Evolutionary conservation across 2,888 invertebrate species (phyloP).

Genomic region (Drosophila longiperda): DNA sequence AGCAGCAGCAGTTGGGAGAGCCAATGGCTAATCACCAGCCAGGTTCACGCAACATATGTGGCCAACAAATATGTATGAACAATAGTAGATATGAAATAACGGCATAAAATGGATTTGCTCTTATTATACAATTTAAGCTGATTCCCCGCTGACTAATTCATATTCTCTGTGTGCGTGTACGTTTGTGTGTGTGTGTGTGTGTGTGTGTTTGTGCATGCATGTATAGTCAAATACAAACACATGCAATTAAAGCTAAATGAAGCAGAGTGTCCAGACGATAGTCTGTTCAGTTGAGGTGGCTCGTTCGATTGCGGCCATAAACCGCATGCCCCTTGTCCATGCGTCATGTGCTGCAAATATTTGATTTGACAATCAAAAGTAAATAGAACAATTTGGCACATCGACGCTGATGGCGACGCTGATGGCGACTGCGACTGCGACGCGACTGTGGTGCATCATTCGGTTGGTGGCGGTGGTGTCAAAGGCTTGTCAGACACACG

Average conservation of each 20-base stretch:
- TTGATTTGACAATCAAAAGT: constrained; percentile 74
- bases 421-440: background rate
- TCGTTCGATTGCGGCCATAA: background rate
- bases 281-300: background rate
- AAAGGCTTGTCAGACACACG: constrained; percentile 57
- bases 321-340: constrained; percentile 10
- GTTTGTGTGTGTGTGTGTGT: constrained; percentile 11
- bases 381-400: constrained; percentile 74
- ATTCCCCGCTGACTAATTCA: constrained; percentile 11
- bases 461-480: constrained; percentile 44
- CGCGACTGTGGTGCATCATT: constrained; percentile 11
- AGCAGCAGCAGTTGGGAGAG: background rate
- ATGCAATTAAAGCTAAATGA: constrained; percentile 48
- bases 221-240: constrained; percentile 12
- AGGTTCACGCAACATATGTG: constrained; percentile 1
- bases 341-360: constrained; percentile 60
- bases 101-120: constrained; percentile 19
- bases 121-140: constrained; percentile 27
- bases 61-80: background rate
- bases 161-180: background rate
- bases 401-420: constrained; percentile 4
- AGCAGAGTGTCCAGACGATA: constrained; percentile 9
- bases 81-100: background rate
- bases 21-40: constrained; percentile 2
- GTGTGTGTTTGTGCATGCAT: constrained; percentile 1